phyloP scores from a whole-genome alignment of 2,113 vertebrate species.

The Triplophysa tibetana region DNA sequence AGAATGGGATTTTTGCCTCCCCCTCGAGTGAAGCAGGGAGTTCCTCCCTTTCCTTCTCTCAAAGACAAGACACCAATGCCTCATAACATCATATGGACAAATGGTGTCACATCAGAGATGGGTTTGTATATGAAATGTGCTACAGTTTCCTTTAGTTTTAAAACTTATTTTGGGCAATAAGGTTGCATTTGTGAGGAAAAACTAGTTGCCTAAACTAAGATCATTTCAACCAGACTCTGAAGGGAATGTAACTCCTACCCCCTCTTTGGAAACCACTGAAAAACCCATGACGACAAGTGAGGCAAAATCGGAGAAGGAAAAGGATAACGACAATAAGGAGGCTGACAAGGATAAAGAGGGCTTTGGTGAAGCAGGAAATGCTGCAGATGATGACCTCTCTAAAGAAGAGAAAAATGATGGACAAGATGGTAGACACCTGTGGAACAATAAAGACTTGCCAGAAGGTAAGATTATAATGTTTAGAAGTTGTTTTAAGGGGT shows the following conservation, averaged over 20 bases:
- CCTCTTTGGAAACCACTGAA: background rate
- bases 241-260: background rate
- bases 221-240: background rate
- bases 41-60: background rate
- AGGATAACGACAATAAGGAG: background rate
- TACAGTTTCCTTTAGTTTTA: background rate
- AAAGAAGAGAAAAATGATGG: background rate
- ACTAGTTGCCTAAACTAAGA: too few species aligned
- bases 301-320: background rate
- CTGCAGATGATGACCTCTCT: too few species aligned
- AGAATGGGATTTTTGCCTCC: slow-evolving; percentile 9
- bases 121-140: background rate
- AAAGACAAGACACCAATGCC: slow-evolving; percentile 12
- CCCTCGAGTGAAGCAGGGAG: slow-evolving; percentile 19
- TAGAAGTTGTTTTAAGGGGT: background rate
- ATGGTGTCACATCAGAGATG: slow-evolving; percentile 1
- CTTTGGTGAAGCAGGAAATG: too few species aligned
- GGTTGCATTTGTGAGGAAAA: too few species aligned
- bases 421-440: background rate
- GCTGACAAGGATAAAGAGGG: background rate
- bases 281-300: background rate
- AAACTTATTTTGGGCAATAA: background rate
- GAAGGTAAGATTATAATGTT: background rate
- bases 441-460: background rate
- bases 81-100: slow-evolving; percentile 12